Conservation (phyloP, 30 jellyfish, hydroid and myxozoan genomes). For the Aurelia coerulea region DNA sequence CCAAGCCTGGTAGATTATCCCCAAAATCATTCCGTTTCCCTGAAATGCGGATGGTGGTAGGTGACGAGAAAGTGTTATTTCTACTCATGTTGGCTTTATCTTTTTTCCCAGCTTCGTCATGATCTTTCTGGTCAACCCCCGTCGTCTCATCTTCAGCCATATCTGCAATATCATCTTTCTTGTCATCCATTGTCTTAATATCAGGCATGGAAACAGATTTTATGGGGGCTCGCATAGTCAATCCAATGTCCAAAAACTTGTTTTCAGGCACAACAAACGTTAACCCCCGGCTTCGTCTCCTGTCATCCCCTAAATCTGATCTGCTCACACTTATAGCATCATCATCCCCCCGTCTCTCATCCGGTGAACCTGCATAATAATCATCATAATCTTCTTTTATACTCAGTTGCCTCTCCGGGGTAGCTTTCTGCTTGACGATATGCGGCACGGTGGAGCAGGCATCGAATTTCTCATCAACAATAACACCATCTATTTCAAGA, state of each 20-base stretch:
- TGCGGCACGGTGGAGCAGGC: constrained; percentile 30
- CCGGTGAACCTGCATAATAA: background rate
- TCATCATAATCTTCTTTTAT: background rate
- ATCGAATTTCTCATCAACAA: constrained; percentile 1
- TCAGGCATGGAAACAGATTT: constrained; percentile 71
- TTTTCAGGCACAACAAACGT: constrained; percentile 4
- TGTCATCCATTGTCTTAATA: constrained; percentile 35
- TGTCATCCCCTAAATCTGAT: constrained; percentile 24
- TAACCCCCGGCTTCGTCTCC: constrained; percentile 1
- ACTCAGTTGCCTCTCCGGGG: constrained; percentile 34
- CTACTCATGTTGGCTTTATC: constrained; percentile 18
- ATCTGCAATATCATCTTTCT: background rate
- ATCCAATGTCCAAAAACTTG: constrained; percentile 10
- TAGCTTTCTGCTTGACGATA: constrained; percentile 54
- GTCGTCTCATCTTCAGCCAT: background rate
- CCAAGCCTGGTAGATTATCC: constrained; percentile 8
- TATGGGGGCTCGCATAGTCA: constrained; percentile 27
- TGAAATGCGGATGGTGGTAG: constrained; percentile 2
- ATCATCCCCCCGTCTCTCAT: background rate
- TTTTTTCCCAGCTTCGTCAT: background rate
- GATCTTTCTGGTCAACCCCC: background rate
- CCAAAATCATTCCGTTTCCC: constrained; percentile 2
- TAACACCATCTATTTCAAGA: constrained; percentile 24
- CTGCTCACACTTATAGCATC: constrained; percentile 37
- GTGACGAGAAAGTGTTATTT: constrained; percentile 40